These are phyloP conservation scores for Mungos mungo DNA, from an alignment of 2,113 vertebrate genomes.

Conservation along the genomic window DNA sequence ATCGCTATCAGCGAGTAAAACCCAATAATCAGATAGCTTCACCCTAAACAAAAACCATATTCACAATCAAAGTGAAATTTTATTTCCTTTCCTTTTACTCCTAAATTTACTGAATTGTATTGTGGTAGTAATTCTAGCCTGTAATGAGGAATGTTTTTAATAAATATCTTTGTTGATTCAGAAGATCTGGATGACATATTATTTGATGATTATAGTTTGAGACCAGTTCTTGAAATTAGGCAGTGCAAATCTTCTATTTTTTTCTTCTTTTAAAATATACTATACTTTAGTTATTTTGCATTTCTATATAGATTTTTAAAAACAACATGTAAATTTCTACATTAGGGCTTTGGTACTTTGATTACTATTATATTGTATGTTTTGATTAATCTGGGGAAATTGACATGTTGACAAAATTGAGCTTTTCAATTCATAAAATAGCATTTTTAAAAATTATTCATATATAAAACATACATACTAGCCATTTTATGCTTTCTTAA, in stretches of 20 bases:
- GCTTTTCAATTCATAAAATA: background rate
- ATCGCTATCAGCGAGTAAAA: background rate
- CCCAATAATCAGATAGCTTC: background rate
- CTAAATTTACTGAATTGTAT: background rate
- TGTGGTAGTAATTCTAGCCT: background rate
- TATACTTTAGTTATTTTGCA: background rate
- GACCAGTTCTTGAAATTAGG: background rate
- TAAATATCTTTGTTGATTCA: background rate
- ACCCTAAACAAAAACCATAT: background rate
- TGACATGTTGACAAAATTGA: background rate
- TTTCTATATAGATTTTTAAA: background rate
- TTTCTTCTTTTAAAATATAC: no score
- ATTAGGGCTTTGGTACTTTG: background rate
- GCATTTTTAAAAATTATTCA: no score
- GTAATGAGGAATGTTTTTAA: background rate
- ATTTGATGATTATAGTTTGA: background rate
- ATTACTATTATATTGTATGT: background rate
- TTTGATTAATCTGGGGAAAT: background rate
- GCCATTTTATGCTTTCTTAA: no score
- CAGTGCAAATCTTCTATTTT: no score
- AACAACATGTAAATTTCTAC: no score
- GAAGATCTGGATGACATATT: background rate
- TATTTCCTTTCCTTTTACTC: no score
- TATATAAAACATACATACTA: no score
- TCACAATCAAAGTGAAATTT: background rate